phyloP scores from a whole-genome alignment of 1,140 invertebrate species.

The Vanessa atalanta region DNA sequence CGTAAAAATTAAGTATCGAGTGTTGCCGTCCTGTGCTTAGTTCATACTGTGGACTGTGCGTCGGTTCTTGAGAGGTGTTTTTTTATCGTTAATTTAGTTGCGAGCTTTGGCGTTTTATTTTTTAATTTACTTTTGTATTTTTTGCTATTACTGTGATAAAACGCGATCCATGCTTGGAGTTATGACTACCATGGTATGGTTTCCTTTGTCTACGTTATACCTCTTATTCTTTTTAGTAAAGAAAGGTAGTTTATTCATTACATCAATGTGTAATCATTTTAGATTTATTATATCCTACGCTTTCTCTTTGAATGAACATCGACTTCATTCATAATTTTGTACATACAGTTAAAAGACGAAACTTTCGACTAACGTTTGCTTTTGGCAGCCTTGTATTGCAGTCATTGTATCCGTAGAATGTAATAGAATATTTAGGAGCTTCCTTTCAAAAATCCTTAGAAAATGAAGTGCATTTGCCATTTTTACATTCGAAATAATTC shows the following conservation, averaged over 20 bases:
- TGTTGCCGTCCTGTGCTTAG: conserved; percentile 76
- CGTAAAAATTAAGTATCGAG: conserved; percentile 52
- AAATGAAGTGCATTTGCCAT: conserved; percentile 22
- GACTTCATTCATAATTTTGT: conserved; percentile 37
- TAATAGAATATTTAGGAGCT: conserved; percentile 32
- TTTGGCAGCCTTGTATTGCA: conserved; percentile 39
- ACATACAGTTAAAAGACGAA: conserved; percentile 21
- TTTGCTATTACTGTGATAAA: conserved; percentile 76
- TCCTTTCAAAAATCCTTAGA: conserved; percentile 24
- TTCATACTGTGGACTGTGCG: conserved; percentile 72
- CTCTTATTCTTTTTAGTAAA: conserved; percentile 66
- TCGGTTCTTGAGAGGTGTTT: conserved; percentile 69
- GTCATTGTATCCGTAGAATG: conserved; percentile 34
- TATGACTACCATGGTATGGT: conserved; percentile 81
- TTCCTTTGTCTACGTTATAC: conserved; percentile 78
- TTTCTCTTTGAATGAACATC: conserved; percentile 36
- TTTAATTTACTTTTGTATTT: conserved; percentile 61
- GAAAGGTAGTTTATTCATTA: conserved; percentile 63
- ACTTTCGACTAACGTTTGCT: conserved; percentile 31
- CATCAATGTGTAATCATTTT: conserved; percentile 48
- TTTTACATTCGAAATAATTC: not conserved
- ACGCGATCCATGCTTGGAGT: conserved; percentile 80
- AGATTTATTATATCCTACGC: conserved; percentile 38
- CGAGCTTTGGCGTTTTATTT: conserved; percentile 66
- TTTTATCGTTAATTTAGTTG: conserved; percentile 67